Evolutionary conservation across 2,113 vertebrate species (phyloP).

Genomic region (Anoplopoma fimbria): DNA sequence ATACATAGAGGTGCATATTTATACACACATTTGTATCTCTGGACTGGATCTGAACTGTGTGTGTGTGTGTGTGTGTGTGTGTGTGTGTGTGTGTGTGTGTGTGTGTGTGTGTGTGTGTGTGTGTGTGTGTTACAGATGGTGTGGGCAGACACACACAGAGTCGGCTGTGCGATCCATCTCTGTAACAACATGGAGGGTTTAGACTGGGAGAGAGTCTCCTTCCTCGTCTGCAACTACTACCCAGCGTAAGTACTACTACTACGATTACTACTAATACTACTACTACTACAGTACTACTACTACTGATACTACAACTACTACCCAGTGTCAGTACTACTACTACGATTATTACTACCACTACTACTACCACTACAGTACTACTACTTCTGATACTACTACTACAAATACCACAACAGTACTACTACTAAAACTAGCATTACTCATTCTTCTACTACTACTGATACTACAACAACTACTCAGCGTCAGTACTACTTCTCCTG

Average conservation of each 20-base stretch:
- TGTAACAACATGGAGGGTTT: slow-evolving; percentile 69
- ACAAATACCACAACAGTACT: background rate
- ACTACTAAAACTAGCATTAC: background rate
- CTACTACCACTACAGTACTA: background rate
- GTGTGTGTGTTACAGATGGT: slow-evolving; percentile 75
- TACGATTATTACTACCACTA: background rate
- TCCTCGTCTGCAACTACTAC: slow-evolving; percentile 80
- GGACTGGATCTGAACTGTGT: background rate
- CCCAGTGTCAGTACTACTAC: background rate
- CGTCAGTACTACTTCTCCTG: background rate
- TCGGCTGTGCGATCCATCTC: slow-evolving; percentile 74
- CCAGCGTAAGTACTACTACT: slow-evolving; percentile 71
- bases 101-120: slow-evolving; percentile 25
- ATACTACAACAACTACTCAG: background rate
- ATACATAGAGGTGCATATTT: background rate
- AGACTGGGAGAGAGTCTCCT: slow-evolving; percentile 50
- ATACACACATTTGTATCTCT: background rate
- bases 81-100: slow-evolving; percentile 10
- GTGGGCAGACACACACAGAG: slow-evolving; percentile 76
- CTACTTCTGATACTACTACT: background rate
- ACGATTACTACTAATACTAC: background rate
- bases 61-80: slow-evolving; percentile 1
- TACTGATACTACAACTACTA: background rate
- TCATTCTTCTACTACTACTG: background rate
- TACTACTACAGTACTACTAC: background rate